phyloP scores from a whole-genome alignment of 2,113 vertebrate genomes.

The Salvator merianae region DNA sequence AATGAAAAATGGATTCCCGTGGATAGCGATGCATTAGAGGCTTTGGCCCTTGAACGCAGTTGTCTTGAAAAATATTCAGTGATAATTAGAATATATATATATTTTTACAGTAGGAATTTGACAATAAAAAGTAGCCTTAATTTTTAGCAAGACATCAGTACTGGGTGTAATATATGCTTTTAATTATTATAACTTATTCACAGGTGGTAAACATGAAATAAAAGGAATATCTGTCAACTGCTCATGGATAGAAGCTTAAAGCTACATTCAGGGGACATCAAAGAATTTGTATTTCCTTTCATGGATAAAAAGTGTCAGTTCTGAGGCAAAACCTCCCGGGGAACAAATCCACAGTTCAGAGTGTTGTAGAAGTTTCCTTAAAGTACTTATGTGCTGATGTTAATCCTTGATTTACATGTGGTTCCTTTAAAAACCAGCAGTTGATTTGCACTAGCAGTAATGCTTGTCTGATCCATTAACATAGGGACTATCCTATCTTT shows the following conservation, averaged over 20 bases:
- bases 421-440: not conserved
- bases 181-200: too few species aligned
- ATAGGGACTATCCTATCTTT: not conserved
- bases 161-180: too few species aligned
- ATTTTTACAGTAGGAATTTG: conserved; percentile 17
- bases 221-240: not conserved
- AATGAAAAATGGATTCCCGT: not conserved
- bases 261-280: not conserved
- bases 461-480: not conserved
- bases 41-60: not conserved
- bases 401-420: not conserved
- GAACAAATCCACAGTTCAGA: not conserved
- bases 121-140: not conserved
- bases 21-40: not conserved
- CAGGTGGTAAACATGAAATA: not conserved
- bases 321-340: not conserved
- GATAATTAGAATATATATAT: not conserved
- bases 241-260: conserved; percentile 16
- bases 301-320: not conserved
- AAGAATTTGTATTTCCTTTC: conserved; percentile 1
- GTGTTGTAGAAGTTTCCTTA: not conserved
- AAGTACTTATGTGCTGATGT: not conserved
- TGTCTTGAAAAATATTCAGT: not conserved
- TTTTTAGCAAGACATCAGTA: not conserved
- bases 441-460: not conserved